Percentiles rank a stretch among this genome's conserved stretches.
phyloP scores from a whole-genome alignment of 2,113 vertebrate species.

The Clarias magur region DNA sequence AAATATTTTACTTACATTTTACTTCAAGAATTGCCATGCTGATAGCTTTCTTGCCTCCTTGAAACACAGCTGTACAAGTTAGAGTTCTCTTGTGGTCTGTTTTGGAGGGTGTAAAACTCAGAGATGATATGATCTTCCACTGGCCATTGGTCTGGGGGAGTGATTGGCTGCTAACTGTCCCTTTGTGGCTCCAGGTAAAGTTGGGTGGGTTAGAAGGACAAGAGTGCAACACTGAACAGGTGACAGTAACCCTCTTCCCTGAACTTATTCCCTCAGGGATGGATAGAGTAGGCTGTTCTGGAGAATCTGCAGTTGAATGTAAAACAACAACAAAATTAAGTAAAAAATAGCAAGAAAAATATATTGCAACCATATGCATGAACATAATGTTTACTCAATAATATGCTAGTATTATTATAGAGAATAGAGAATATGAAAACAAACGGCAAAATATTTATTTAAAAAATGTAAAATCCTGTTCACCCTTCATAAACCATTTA shows the following conservation, averaged over 20 bases:
- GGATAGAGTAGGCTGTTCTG: constrained; percentile 32
- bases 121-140: constrained; percentile 58
- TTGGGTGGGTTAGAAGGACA: constrained; percentile 63
- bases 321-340: neutral
- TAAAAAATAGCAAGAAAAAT: neutral
- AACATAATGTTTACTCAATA: neutral
- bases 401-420: neutral
- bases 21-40: constrained; percentile 54
- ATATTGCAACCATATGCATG: neutral
- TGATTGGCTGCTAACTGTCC: constrained; percentile 26
- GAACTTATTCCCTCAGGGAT: constrained; percentile 40
- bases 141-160: constrained; percentile 39
- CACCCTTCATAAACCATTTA: no score
- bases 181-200: constrained; percentile 66
- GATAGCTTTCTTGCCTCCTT: constrained; percentile 12
- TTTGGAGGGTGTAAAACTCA: constrained; percentile 60
- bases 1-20: constrained; percentile 58
- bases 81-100: constrained; percentile 59
- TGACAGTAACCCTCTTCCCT: constrained; percentile 38
- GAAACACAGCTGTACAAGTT: constrained; percentile 56
- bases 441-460: neutral
- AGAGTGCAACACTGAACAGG: constrained; percentile 64
- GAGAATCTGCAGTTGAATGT: constrained; percentile 48
- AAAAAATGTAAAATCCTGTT: no score
- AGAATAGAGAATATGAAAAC: neutral